Base-by-base conservation (phyloP, 2,888 invertebrate species). In the Xanthostigma xanthostigma region DNA sequence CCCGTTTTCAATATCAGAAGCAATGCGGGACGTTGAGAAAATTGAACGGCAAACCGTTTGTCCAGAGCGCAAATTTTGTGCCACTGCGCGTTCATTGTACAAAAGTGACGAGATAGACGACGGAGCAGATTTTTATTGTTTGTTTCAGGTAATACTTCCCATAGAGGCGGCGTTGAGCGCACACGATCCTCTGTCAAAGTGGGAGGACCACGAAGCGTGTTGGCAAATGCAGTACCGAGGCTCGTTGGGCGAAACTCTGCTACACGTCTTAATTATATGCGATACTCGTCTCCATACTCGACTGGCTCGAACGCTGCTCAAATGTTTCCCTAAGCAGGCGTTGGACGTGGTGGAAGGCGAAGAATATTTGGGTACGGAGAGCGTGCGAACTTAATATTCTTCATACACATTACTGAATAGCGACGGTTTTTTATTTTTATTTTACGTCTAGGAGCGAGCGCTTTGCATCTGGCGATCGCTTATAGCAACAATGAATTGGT, bases 151-250 rank as follows among this genome's bases (percentile, higher is more conserved):
- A 10, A 81, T 84, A n/a, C 70, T 91, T 49, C 90, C 90, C 6
- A 89, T 91, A 51, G 90, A 91, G 64, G 87, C 89, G 0, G 87
- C 85, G 0, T 69, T 90, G 0, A 84, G 89, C 27, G 78, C 81
- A 0, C 86, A 89, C 61, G 92, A 93, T 64, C 91, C 92, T 0
- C 70, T 92, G 27, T 84, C 86, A 0, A 86, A 87, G 60, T 91
- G 91, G 90, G 73, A 74, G 53, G 90, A 92, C 62, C 92, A 93
- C 67, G 85, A 87, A 54, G 94, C 94, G 0, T 95, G 96, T 64
- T 98, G 97, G 97, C 91, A 94, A 66, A 89, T 98, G 85, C 88
- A 91, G 60, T 91, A 90, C 63, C 76, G 97, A 10, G 97, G 97
- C 0, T 90, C 93, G 0, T 72, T 97, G 0, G 97, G 97, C 0